Conservation (phyloP, 2,797 vertebrate species). For the Anas bahamensis region DNA sequence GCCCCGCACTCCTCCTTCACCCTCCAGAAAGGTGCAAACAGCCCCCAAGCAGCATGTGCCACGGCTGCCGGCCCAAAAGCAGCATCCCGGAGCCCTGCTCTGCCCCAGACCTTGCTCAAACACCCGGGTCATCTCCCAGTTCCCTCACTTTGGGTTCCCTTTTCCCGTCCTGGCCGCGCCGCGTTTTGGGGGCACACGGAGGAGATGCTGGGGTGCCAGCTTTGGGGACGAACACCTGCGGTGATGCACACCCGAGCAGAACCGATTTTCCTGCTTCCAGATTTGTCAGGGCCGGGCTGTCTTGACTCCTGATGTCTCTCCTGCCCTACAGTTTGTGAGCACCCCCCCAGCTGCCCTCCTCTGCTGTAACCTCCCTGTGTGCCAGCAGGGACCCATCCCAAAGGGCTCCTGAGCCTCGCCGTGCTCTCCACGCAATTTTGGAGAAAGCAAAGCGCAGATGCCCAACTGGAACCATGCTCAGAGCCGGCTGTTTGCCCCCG, state of each 20-base stretch:
- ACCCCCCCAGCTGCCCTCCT: background rate
- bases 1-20: fast-evolving
- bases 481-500: background rate
- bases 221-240: fast-evolving
- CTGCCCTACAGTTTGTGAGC: too few relatives aligned
- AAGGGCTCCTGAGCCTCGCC: background rate
- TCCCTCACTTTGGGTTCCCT: background rate
- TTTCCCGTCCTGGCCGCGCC: background rate
- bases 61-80: background rate
- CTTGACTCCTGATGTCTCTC: fast-evolving
- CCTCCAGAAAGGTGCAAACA: background rate
- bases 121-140: background rate
- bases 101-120: background rate
- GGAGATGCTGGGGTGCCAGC: too few relatives aligned
- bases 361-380: background rate
- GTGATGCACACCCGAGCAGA: background rate
- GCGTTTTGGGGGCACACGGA: fast-evolving
- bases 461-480: too few relatives aligned
- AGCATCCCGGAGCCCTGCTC: conserved; percentile 24
- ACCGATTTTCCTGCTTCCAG: background rate
- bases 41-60: background rate
- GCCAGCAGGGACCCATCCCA: background rate
- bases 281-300: background rate
- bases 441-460: background rate
- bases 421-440: background rate